A percentile compares a stretch with the other conserved stretches of the same genome.
phyloP scores from a whole-genome alignment of 2,797 vertebrate species.

The Dermochelys coriacea region DNA sequence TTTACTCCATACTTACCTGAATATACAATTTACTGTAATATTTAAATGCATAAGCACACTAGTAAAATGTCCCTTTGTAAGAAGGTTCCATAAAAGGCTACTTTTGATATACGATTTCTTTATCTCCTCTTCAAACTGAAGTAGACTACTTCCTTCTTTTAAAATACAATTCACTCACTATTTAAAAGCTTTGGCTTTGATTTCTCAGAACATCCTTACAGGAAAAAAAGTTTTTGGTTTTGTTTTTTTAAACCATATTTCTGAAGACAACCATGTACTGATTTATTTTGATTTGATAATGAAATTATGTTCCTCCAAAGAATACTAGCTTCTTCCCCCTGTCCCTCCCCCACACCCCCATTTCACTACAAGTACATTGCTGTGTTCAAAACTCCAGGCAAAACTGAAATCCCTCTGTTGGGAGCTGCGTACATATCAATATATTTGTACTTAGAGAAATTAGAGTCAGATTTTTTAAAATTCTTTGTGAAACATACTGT shows the following conservation, averaged over 20 bases:
- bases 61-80: slow-evolving; percentile 81
- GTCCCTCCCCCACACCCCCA: slow-evolving; percentile 34
- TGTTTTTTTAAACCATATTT: slow-evolving; percentile 75
- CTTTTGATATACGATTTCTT: slow-evolving; percentile 80
- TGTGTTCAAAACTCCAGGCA: slow-evolving; percentile 66
- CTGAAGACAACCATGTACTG: slow-evolving; percentile 80
- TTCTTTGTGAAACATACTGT: slow-evolving; percentile 23
- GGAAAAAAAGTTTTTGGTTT: slow-evolving; percentile 77
- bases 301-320: slow-evolving; percentile 73
- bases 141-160: slow-evolving; percentile 80
- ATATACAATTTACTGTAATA: slow-evolving; percentile 79
- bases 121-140: slow-evolving; percentile 79
- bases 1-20: slow-evolving; percentile 84
- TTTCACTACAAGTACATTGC: slow-evolving; percentile 60
- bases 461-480: background rate
- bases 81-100: slow-evolving; percentile 74
- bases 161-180: slow-evolving; percentile 77
- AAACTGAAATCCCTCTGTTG: slow-evolving; percentile 77
- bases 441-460: slow-evolving; percentile 50
- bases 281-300: slow-evolving; percentile 81
- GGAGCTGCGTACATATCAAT: slow-evolving; percentile 50
- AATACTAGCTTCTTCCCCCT: slow-evolving; percentile 77
- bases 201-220: slow-evolving; percentile 77
- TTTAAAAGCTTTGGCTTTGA: slow-evolving; percentile 81
- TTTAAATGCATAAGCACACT: slow-evolving; percentile 80